Base-by-base conservation (phyloP, 2,113 vertebrate genomes). In the Embiotoca jacksoni region DNA sequence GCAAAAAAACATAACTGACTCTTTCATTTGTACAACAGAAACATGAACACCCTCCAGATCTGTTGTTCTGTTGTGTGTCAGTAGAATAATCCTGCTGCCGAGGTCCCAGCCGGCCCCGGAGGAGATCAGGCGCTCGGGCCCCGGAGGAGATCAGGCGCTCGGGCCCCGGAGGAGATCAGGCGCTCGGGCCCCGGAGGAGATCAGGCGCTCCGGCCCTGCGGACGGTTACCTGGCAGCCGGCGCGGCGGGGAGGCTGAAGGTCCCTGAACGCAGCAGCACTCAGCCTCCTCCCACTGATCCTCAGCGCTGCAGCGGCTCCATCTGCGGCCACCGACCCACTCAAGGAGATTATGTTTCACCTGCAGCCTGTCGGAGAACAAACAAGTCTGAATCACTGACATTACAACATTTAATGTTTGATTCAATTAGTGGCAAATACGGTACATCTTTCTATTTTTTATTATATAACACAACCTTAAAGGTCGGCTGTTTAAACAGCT, bases 201-300 rank as follows among this genome's bases (percentile, higher is more conserved):
- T 77, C 78, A 71, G 78, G 62, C 61, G 8, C 44, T n/a, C 59
- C 5, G 75, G 39, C 77, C 80, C 82, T 56, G 57, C 55, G 78
- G 80, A 75, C 57, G 37, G 90, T 91, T 80, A 90, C 90, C 86
- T 88, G 80, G 88, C 86, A 91, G 84, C 84, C 61, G 37, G 67
- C 31, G 41, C 83, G 69, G 55, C 1, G 5, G 71, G 68, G 61
- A 78, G 67, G 72, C 56, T 55, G 84, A 56, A 77, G 85, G 90
- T 93, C 89, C 90, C 88, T 11, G 71, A 83, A 73, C 65, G 5
- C 83, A 84, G 62, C 61, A 44, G 72, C 75, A 53, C 87, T 79
- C 70, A 75, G 82, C 84, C 67, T 73, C 44, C 49, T 78, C 81
- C 58, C 65, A 16, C 70, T 75, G 56, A 75, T 88, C 81, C 77